Percentiles rank a stretch among this genome's conserved stretches.
Evolutionary conservation across 2,888 invertebrate genomes (phyloP).

Genomic region (Aelia acuminata): DNA sequence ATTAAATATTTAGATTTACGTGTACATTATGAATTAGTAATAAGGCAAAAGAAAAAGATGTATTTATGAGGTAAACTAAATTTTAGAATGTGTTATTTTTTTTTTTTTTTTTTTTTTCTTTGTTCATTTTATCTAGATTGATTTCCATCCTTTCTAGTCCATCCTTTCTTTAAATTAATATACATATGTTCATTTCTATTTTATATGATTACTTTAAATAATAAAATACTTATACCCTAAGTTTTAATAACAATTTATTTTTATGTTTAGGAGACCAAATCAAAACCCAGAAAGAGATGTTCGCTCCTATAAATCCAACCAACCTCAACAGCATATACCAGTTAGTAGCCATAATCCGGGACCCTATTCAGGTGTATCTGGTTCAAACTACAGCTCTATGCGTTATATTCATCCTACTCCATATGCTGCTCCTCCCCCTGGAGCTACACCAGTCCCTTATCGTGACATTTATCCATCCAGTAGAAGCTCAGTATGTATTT

Average conservation of each 20-base stretch:
- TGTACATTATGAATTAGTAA: no score
- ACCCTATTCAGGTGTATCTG: constrained; percentile 58
- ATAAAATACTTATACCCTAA: neutral
- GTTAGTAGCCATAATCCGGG: constrained; percentile 60
- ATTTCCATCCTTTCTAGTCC: no score
- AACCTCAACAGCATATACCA: constrained; percentile 63
- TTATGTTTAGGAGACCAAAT: constrained; percentile 44
- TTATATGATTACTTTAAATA: neutral
- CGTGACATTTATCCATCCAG: constrained; percentile 54
- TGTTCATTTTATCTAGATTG: no score
- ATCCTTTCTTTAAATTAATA: no score
- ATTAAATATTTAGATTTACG: no score
- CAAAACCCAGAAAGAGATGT: constrained; percentile 58
- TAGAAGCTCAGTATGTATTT: constrained; percentile 37
- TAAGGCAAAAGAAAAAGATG: no score
- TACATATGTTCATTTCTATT: no score
- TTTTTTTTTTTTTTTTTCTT: no score
- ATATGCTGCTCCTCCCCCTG: constrained; percentile 59
- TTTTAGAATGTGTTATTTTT: no score
- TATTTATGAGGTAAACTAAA: no score
- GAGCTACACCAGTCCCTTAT: constrained; percentile 61
- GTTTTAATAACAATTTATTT: neutral
- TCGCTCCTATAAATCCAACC: constrained; percentile 63
- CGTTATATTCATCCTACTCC: constrained; percentile 62
- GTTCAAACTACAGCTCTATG: constrained; percentile 62